Evolutionary conservation across 2,888 invertebrate species (phyloP).

Genomic region (Lycophotia porphyrea): DNA sequence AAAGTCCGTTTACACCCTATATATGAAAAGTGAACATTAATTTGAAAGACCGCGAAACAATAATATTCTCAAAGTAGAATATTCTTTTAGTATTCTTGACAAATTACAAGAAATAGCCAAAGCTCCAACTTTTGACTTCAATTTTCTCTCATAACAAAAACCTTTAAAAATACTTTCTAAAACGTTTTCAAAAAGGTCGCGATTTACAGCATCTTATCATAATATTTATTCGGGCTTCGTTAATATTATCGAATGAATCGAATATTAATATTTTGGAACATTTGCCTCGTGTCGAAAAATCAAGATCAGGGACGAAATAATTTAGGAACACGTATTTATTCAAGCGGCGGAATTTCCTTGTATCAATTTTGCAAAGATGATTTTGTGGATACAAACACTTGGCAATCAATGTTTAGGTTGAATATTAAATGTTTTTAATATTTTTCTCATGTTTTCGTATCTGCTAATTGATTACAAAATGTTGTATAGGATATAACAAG

Average conservation of each 20-base stretch:
- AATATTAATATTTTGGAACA: no score
- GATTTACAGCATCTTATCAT: background rate
- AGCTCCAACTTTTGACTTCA: background rate
- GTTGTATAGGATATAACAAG: no score
- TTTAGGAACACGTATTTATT: background rate
- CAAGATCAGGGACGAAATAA: background rate
- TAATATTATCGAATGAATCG: constrained; percentile 8
- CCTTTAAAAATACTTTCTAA: background rate
- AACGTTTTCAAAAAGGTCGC: background rate
- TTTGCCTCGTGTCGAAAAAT: background rate
- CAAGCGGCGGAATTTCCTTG: background rate
- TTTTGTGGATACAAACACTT: background rate
- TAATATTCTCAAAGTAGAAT: background rate
- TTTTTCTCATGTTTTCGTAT: background rate
- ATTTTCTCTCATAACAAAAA: background rate
- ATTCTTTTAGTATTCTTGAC: background rate
- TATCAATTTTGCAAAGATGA: background rate
- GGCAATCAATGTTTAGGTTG: background rate
- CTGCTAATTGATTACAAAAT: background rate
- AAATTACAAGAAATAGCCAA: background rate
- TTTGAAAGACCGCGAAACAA: background rate
- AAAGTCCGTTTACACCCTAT: no score
- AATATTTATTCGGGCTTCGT: background rate
- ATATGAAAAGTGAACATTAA: background rate
- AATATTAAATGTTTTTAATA: background rate